A percentile compares a stretch with the other conserved stretches of the same genome.
Evolutionary conservation across 2,113 vertebrate genomes (phyloP).

Genomic region (Coptodon rendalli): DNA sequence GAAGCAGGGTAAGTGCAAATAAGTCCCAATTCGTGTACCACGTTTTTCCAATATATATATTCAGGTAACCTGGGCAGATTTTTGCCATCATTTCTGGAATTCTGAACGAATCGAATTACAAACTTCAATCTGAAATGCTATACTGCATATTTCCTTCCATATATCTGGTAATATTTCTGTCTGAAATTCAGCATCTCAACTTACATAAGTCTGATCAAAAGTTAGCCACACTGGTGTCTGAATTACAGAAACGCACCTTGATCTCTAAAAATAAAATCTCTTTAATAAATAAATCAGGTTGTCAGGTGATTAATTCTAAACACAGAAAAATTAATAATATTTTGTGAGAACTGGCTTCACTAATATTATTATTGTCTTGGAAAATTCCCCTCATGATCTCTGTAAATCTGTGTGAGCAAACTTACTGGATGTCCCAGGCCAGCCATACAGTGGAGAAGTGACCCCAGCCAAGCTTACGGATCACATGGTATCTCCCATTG

Average conservation of each 20-base stretch:
- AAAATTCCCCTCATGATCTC: neutral
- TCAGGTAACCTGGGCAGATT: neutral
- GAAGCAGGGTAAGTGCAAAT: neutral
- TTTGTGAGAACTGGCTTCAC: neutral
- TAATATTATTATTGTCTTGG: neutral
- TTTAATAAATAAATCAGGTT: neutral
- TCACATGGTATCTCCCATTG: conserved; percentile 90
- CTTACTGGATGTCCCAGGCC: conserved; percentile 98
- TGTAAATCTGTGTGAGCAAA: neutral
- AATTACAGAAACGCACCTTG: neutral
- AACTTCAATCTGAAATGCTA: neutral
- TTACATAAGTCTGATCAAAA: neutral
- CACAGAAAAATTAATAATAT: neutral
- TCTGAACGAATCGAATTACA: neutral
- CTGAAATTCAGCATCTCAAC: neutral
- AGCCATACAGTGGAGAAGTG: conserved; percentile 99
- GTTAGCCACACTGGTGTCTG: neutral
- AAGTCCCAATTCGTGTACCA: neutral
- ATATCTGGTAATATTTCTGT: neutral
- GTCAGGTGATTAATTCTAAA: neutral
- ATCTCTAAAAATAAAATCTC: neutral
- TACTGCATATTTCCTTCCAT: neutral
- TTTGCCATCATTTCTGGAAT: neutral
- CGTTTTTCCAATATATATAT: neutral
- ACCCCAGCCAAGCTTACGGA: conserved; percentile 96